Evolutionary conservation across 1,140 invertebrate genomes (phyloP), one percentile per base, ranked within the genome.

Genomic region (Mycetomoellerius zeteki): DNA sequence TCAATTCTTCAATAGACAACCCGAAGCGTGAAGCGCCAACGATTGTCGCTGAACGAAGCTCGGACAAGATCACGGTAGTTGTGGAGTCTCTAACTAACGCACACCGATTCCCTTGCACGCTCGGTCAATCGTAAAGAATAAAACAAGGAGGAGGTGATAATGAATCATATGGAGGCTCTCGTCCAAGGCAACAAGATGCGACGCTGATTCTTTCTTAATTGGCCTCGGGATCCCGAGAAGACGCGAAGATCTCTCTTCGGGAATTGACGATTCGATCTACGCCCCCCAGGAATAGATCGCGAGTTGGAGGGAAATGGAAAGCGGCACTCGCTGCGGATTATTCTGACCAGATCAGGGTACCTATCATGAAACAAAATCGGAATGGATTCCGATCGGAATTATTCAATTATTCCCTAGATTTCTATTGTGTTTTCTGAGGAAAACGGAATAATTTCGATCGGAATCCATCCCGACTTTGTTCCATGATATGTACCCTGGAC

Each of bases 1-100:
- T 95, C 97, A 97, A 95, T 96, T 97, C 95, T 97, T 97, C 96
- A 96, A 96, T 94, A 96, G 96, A 94, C 96, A 96, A 95, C 96
- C 96, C 89, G 97, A 97, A 96, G 93, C 92, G 93, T 81, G 87
- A 90, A 86, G 73, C 62, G 75, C 50, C 54, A 82, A 72, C n/a
- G 21, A 60, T 37, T 10, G 73, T 16, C 58, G 14, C 8, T 54
- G 27, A 72, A 76, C 52, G 2, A 56, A 33, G 12, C n/a, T 54
- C 37, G 21, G 10, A 60, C 50, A 65, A 65, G 21, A 76, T 58
- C 6, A 27, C 16, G 33, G 30, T 47, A 16, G 37, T 84, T 24
- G 69, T 47, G 27, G 80, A 84, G 37, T 81, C 30, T 54, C 54
- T 75, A 14, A 75, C 54, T 47, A 84, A 52, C 69, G 52, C n/a